A percentile compares a stretch with the other conserved stretches of the same genome.
Evolutionary conservation across 2,797 vertebrate genomes (phyloP).

Genomic region (Clarias laeviceps): DNA sequence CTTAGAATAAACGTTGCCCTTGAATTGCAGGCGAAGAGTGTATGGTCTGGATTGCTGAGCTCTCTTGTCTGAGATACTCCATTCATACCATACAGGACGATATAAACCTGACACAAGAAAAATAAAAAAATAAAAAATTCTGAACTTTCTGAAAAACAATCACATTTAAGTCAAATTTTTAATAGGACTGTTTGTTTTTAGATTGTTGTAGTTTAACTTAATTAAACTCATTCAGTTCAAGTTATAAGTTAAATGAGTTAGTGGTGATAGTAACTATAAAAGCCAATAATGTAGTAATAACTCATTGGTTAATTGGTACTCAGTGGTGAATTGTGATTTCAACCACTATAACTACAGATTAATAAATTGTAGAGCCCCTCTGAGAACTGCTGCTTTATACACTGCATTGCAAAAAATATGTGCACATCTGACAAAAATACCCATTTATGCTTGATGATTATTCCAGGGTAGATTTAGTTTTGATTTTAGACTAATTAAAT

Average conservation of each 20-base stretch:
- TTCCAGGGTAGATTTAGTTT: neutral
- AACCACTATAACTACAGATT: neutral
- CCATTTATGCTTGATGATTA: neutral
- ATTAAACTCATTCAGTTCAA: neutral
- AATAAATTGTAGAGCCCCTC: neutral
- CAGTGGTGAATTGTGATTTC: neutral
- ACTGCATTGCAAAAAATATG: neutral
- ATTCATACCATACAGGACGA: conserved; percentile 77
- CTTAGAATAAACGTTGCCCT: conserved; percentile 82
- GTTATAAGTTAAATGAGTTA: no score
- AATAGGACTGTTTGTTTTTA: neutral
- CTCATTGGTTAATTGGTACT: no score
- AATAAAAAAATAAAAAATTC: neutral
- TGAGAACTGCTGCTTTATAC: neutral
- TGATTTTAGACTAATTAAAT: no score
- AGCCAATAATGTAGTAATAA: no score
- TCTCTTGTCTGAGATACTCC: conserved; percentile 78
- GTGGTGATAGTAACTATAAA: no score
- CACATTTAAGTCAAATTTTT: neutral
- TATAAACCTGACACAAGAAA: conserved; percentile 71
- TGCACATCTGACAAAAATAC: neutral
- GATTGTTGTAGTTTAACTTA: neutral
- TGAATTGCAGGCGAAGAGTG: conserved; percentile 79
- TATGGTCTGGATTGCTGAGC: conserved; percentile 72
- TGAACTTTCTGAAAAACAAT: neutral